These are phyloP conservation scores for Eupsilia transversa DNA, from an alignment of 2,888 invertebrate genomes.

Conservation along the genomic window DNA sequence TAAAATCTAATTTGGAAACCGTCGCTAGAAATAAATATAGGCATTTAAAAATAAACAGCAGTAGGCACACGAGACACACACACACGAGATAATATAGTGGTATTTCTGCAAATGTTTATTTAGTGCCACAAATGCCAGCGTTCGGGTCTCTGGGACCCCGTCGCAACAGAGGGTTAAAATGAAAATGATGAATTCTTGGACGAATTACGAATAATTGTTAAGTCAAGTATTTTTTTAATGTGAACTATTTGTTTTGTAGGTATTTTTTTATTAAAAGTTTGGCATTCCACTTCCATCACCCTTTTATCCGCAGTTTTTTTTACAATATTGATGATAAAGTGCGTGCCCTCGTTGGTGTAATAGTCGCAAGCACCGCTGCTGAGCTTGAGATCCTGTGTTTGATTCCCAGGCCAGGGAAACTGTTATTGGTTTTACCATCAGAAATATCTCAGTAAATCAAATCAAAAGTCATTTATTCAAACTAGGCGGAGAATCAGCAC, in stretches of 20 bases:
- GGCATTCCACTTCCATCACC: background rate
- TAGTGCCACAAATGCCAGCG: constrained; percentile 59
- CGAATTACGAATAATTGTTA: constrained; percentile 57
- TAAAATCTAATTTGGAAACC: background rate
- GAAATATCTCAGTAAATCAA: too few species aligned
- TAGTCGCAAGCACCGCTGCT: too few species aligned
- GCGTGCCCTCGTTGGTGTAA: too few species aligned
- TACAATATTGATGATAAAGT: background rate
- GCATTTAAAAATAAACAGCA: background rate
- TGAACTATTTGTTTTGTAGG: constrained; percentile 24
- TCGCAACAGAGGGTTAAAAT: constrained; percentile 53
- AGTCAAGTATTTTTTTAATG: constrained; percentile 51
- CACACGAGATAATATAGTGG: constrained; percentile 11
- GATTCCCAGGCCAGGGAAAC: too few species aligned
- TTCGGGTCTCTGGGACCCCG: constrained; percentile 50
- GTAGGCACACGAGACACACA: background rate
- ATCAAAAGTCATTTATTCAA: too few species aligned
- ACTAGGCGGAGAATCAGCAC: too few species aligned
- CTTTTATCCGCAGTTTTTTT: background rate
- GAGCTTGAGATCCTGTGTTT: too few species aligned
- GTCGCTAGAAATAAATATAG: background rate
- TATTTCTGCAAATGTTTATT: constrained; percentile 38
- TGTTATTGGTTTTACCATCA: too few species aligned
- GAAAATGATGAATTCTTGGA: constrained; percentile 59
- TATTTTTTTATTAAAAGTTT: constrained; percentile 9